Evolutionary conservation across 2,888 invertebrate species (phyloP).

Genomic region (Conchocele bisecta): DNA sequence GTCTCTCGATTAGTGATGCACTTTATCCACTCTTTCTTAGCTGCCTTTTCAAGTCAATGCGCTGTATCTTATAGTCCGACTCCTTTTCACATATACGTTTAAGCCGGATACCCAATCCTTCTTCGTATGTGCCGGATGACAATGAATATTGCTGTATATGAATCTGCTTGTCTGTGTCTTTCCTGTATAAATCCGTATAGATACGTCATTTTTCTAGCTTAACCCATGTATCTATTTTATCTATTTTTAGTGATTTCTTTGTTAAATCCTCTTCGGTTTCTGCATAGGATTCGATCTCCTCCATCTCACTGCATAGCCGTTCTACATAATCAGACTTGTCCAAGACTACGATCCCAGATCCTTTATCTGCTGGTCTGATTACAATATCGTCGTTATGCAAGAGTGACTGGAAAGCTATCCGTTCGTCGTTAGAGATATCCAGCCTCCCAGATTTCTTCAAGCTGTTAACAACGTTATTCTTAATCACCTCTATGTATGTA

Average conservation of each 20-base stretch:
- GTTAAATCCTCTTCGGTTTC: background rate
- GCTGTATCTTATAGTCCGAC: too few relatives aligned
- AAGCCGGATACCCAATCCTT: too few relatives aligned
- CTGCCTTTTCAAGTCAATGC: too few relatives aligned
- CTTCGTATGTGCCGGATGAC: too few relatives aligned
- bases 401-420: background rate
- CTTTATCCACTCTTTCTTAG: too few relatives aligned
- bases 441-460: background rate
- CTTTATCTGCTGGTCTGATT: conserved; percentile 22
- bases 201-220: too few relatives aligned
- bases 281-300: conserved; percentile 2
- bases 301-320: background rate
- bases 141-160: too few relatives aligned
- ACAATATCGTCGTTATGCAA: conserved; percentile 11
- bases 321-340: conserved; percentile 6
- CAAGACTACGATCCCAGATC: conserved; percentile 18
- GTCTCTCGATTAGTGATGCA: too few relatives aligned
- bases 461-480: background rate
- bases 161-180: too few relatives aligned
- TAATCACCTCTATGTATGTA: conserved; percentile 10
- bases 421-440: conserved; percentile 5
- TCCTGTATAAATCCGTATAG: too few relatives aligned
- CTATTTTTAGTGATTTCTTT: background rate
- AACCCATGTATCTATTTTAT: too few relatives aligned
- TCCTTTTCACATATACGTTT: too few relatives aligned